Evolutionary conservation across 2,113 vertebrate species (phyloP).

Genomic region (Pica pica): DNA sequence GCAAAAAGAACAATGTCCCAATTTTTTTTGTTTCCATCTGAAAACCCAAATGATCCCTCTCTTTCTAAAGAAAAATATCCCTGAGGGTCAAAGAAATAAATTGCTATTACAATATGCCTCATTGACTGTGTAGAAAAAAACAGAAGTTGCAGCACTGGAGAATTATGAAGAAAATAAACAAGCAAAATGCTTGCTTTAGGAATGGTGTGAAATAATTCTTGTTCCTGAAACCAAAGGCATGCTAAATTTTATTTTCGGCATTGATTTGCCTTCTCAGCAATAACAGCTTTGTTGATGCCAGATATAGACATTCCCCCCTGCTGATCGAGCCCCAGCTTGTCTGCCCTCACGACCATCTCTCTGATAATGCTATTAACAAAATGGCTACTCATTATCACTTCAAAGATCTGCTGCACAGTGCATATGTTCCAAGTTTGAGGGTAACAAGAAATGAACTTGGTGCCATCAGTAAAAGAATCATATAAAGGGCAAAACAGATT

Average conservation of each 20-base stretch:
- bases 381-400: neutral
- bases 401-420: neutral
- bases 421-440: neutral
- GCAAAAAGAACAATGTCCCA: neutral
- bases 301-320: neutral
- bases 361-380: neutral
- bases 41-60: neutral
- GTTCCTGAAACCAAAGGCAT: neutral
- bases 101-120: neutral
- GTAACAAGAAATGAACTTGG: neutral
- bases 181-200: neutral
- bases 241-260: neutral
- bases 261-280: neutral
- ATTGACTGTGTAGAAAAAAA: neutral
- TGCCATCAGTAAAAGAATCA: neutral
- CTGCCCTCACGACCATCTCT: neutral
- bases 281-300: neutral
- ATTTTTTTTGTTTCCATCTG: neutral
- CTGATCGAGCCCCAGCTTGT: neutral
- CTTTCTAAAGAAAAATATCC: neutral
- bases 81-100: neutral
- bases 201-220: neutral
- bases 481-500: neutral
- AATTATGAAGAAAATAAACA: neutral
- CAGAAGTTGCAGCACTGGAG: neutral